These are phyloP conservation scores for Hirtodrosophila confusa DNA, from an alignment of 2,888 invertebrate genomes.

Conservation along the genomic window DNA sequence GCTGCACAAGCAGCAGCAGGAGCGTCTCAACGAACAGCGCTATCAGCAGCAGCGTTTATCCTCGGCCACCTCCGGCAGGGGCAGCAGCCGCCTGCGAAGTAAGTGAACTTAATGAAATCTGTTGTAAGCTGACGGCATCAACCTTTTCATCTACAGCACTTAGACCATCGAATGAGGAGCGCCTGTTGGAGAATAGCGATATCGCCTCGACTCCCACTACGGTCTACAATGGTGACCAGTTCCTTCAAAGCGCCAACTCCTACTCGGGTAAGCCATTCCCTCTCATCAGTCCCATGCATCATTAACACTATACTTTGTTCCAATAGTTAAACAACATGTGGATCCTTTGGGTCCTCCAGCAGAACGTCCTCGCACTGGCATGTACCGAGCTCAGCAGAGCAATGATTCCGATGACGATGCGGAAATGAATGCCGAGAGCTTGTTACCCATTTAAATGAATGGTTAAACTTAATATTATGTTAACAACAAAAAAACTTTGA, in stretches of 20 bases:
- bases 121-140: not conserved
- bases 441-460: conserved; percentile 80
- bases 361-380: conserved; percentile 84
- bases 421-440: conserved; percentile 82
- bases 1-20: conserved; percentile 83
- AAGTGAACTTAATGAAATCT: not conserved
- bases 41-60: conserved; percentile 77
- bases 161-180: conserved; percentile 67
- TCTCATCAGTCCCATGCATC: fast-evolving
- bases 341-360: conserved; percentile 84
- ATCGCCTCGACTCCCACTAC: conserved; percentile 35
- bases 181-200: conserved; percentile 52
- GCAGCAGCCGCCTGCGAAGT: conserved; percentile 68
- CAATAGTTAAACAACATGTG: conserved; percentile 73
- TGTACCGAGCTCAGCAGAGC: conserved; percentile 68
- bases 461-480: not conserved
- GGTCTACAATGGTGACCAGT: conserved; percentile 58
- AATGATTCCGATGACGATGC: conserved; percentile 82
- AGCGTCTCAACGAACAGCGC: conserved; percentile 78
- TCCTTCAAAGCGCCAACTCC: conserved; percentile 42
- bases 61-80: conserved; percentile 69
- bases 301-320: not conserved
- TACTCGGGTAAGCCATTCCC: conserved; percentile 37
- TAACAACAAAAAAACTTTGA: no score
- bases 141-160: conserved; percentile 36